These are phyloP conservation scores for Fundulus diaphanus DNA, from an alignment of 2,797 vertebrate species.

Conservation along the genomic window DNA sequence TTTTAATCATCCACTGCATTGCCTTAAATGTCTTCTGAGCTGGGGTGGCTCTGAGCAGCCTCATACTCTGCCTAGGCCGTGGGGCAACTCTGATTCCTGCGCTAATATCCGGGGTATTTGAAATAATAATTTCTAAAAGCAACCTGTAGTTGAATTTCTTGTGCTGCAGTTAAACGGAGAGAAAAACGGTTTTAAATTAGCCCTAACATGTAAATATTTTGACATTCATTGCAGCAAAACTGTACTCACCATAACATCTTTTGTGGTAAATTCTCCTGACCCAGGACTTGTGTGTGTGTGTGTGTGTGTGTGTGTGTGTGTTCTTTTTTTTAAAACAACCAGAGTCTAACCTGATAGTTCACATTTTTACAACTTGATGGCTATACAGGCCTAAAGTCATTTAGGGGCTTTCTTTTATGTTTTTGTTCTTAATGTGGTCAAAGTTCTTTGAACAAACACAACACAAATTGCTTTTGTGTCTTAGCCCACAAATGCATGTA, in stretches of 20 bases:
- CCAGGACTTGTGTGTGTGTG: no score
- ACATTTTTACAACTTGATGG: background rate
- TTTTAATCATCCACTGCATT: no score
- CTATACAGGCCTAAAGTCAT: no score
- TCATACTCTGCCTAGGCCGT: background rate
- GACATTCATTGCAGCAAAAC: background rate
- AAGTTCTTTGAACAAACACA: background rate
- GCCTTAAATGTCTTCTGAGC: background rate
- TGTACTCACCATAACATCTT: no score
- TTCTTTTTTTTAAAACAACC: background rate
- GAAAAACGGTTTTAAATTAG: background rate
- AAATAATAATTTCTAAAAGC: background rate
- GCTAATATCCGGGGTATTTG: background rate
- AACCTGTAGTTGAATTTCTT: background rate
- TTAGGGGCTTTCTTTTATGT: background rate
- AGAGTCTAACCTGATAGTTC: background rate
- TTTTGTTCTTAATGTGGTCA: background rate
- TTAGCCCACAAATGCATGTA: background rate
- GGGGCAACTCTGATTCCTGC: background rate
- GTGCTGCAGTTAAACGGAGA: background rate
- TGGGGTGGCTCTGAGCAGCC: background rate
- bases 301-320: no score
- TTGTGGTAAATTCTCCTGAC: background rate
- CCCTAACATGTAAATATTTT: background rate
- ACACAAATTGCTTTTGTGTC: background rate